These are phyloP conservation scores for Pediacus dermestoides DNA, from an alignment of 2,888 invertebrate genomes.

Conservation along the genomic window DNA sequence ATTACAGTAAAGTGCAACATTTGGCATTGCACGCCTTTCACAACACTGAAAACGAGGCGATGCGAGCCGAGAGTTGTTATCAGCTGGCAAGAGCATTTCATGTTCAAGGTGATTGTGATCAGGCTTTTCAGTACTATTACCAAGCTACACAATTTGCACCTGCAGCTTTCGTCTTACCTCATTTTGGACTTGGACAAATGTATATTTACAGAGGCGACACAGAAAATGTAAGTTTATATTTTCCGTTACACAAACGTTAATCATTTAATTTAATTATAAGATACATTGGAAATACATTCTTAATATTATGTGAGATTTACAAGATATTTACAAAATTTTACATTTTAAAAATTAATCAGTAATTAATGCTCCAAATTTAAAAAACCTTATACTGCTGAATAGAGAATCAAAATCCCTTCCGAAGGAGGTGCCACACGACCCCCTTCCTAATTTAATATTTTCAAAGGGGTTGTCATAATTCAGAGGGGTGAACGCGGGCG, in stretches of 20 bases:
- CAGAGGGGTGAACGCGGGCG: too few relatives aligned
- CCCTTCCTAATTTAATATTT: too few relatives aligned
- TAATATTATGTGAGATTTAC: too few relatives aligned
- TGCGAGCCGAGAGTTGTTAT: slow-evolving; percentile 98
- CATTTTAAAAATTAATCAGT: too few relatives aligned
- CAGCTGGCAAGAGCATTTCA: slow-evolving; percentile 96
- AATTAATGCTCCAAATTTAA: too few relatives aligned
- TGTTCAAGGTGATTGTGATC: slow-evolving; percentile 91
- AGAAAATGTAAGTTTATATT: slow-evolving; percentile 69
- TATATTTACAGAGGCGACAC: slow-evolving; percentile 95
- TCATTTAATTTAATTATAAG: slow-evolving; percentile 7
- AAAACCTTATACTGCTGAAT: too few relatives aligned
- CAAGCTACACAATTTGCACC: slow-evolving; percentile 98
- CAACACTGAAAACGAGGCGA: slow-evolving; percentile 97
- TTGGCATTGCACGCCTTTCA: slow-evolving; percentile 96
- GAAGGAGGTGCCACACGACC: too few relatives aligned
- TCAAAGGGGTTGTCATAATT: too few relatives aligned
- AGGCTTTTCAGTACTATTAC: slow-evolving; percentile 98
- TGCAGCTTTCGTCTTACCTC: slow-evolving; percentile 90
- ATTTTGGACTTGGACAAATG: slow-evolving; percentile 99
- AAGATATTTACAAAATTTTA: too few relatives aligned
- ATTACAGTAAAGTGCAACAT: slow-evolving; percentile 94
- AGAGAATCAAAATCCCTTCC: too few relatives aligned
- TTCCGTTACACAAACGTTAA: background rate
- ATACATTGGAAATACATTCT: too few relatives aligned